Evolutionary conservation across 2,888 invertebrate species (phyloP).

Genomic region (Xanthorhoe designata): DNA sequence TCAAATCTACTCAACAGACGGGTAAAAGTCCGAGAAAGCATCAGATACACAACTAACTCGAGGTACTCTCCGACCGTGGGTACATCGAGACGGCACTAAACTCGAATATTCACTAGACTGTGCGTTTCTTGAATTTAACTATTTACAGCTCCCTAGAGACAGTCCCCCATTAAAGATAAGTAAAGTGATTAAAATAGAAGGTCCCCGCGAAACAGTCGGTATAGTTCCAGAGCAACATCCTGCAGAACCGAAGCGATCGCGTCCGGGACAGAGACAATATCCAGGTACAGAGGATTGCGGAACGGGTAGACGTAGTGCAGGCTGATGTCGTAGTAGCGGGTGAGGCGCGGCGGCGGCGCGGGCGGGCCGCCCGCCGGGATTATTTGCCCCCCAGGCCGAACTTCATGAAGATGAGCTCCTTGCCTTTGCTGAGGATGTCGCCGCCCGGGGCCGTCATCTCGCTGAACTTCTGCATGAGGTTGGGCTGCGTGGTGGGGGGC

Average conservation of each 20-base stretch:
- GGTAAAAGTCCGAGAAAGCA: constrained; percentile 73
- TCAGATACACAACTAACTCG: constrained; percentile 71
- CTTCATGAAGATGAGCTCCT: constrained; percentile 97
- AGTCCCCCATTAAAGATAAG: constrained; percentile 60
- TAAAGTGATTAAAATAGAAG: constrained; percentile 64
- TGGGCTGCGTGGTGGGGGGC: constrained; percentile 85
- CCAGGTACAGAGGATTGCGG: constrained; percentile 30
- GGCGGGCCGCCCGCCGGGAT: constrained; percentile 72
- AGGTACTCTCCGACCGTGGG: constrained; percentile 71
- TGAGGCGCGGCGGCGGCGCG: constrained; percentile 42
- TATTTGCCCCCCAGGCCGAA: constrained; percentile 94
- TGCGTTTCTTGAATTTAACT: constrained; percentile 83
- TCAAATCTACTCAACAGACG: constrained; percentile 73
- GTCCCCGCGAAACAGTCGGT: constrained; percentile 61
- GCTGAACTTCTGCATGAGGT: constrained; percentile 95
- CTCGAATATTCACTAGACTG: constrained; percentile 83
- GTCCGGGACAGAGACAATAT: constrained; percentile 31
- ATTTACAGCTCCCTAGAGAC: constrained; percentile 76
- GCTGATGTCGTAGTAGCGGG: constrained; percentile 50
- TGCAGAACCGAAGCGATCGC: constrained; percentile 37
- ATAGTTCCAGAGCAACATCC: constrained; percentile 48
- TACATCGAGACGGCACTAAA: constrained; percentile 79
- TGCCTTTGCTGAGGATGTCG: constrained; percentile 96
- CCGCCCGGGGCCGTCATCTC: constrained; percentile 96
- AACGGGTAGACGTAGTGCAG: constrained; percentile 26